Evolutionary conservation across 2,113 vertebrate genomes (phyloP).

Genomic region (Rhabdornis inornatus): DNA sequence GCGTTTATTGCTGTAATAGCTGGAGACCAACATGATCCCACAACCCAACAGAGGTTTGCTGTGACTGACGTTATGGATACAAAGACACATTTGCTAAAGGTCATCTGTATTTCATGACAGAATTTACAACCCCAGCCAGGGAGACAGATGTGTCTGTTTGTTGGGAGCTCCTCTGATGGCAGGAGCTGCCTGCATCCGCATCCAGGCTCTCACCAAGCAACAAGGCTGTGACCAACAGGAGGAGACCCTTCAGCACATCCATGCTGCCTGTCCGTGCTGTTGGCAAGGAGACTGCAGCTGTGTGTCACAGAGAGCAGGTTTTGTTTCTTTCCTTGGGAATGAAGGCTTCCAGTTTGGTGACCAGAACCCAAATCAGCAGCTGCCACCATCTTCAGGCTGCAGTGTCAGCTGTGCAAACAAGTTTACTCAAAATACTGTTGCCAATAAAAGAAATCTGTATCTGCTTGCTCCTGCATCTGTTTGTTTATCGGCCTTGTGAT

Average conservation of each 20-base stretch:
- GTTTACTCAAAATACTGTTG: not conserved
- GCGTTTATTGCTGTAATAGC: not conserved
- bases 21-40: not conserved
- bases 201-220: not conserved
- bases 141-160: not conserved
- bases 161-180: not conserved
- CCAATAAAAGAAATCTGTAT: not conserved
- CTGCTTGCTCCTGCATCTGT: not conserved
- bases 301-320: not conserved
- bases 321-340: not conserved
- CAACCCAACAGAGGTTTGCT: not conserved
- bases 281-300: not conserved
- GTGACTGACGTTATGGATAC: not conserved
- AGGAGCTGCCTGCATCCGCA: not conserved
- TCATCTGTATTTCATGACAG: not conserved
- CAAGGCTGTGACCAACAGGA: not conserved
- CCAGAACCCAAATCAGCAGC: not conserved
- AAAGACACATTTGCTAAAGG: not conserved
- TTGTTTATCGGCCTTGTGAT: not conserved
- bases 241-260: not conserved
- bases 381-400: not conserved
- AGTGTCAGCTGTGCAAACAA: not conserved
- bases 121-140: not conserved
- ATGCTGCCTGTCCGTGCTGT: accelerated
- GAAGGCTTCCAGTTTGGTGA: not conserved